phyloP scores from a whole-genome alignment of 2,113 vertebrate genomes.

The Xiphophorus hellerii region DNA sequence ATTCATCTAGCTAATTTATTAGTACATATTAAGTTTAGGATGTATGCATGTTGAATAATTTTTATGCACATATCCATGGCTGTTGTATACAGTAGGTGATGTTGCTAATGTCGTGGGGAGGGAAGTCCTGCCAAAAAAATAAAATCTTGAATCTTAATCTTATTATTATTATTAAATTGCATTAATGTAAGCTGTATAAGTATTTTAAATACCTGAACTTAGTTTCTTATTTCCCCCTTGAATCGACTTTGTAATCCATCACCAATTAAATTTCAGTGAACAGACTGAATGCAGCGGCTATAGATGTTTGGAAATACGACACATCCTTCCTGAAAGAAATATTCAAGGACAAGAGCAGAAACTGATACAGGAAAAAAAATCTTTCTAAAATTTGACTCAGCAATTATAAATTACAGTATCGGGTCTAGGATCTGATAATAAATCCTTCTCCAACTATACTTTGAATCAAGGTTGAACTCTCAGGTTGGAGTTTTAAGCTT shows the following conservation, averaged over 20 bases:
- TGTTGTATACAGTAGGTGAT: not conserved
- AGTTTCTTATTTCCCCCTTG: not conserved
- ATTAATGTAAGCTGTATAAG: not conserved
- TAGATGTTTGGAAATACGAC: slow-evolving; percentile 9
- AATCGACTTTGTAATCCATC: not conserved
- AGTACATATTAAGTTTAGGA: not conserved
- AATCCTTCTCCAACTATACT: slow-evolving; percentile 22
- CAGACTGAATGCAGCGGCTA: not conserved
- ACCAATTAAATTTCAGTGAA: not conserved
- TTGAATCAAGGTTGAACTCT: not conserved
- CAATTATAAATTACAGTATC: slow-evolving; percentile 14
- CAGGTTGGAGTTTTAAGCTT: not conserved
- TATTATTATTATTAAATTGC: no score
- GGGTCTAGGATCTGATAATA: not conserved
- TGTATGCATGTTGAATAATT: no score
- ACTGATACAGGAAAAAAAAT: slow-evolving; percentile 31
- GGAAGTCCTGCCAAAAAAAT: not conserved
- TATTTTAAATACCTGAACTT: not conserved
- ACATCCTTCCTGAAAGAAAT: slow-evolving; percentile 30
- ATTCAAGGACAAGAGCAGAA: slow-evolving; percentile 42
- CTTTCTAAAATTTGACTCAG: slow-evolving; percentile 23
- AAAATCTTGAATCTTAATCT: no score
- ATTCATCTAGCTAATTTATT: not conserved
- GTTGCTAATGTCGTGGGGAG: not conserved
- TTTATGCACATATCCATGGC: no score